A percentile compares a stretch with the other conserved stretches of the same genome.
Evolutionary conservation across 2,797 vertebrate genomes (phyloP).

Genomic region (Rhincodon typus): DNA sequence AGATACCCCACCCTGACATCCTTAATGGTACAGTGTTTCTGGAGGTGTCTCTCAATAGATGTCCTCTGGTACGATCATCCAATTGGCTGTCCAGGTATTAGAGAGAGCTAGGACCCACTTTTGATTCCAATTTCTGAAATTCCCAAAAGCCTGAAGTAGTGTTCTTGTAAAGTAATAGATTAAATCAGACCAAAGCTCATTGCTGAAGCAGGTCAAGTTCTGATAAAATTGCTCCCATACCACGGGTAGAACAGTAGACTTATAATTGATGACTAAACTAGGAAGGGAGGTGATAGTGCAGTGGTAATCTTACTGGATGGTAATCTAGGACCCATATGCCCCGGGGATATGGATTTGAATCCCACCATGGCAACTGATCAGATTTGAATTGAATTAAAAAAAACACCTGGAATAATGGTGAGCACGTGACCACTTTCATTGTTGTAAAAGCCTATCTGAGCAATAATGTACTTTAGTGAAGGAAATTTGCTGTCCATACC

Average conservation of each 20-base stretch:
- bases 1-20: background rate
- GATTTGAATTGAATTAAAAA: too few relatives aligned
- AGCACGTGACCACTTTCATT: too few relatives aligned
- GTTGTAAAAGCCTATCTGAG: too few relatives aligned
- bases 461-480: too few relatives aligned
- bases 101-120: background rate
- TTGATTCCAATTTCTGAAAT: background rate
- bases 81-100: background rate
- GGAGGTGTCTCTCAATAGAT: background rate
- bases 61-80: background rate
- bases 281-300: too few relatives aligned
- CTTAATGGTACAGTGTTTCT: background rate
- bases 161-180: background rate
- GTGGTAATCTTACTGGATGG: too few relatives aligned
- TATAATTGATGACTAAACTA: background rate
- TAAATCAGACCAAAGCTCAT: background rate
- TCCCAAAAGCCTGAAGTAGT: background rate
- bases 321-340: too few relatives aligned
- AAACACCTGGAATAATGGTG: too few relatives aligned
- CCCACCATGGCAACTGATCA: too few relatives aligned
- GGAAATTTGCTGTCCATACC: too few relatives aligned
- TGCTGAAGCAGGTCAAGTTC: background rate
- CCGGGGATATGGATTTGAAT: too few relatives aligned
- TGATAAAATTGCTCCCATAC: background rate
- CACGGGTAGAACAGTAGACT: background rate